A percentile compares a stretch with the other conserved stretches of the same genome.
Conservation (phyloP, 2,888 invertebrate species). For the Lepidonotus clava region DNA sequence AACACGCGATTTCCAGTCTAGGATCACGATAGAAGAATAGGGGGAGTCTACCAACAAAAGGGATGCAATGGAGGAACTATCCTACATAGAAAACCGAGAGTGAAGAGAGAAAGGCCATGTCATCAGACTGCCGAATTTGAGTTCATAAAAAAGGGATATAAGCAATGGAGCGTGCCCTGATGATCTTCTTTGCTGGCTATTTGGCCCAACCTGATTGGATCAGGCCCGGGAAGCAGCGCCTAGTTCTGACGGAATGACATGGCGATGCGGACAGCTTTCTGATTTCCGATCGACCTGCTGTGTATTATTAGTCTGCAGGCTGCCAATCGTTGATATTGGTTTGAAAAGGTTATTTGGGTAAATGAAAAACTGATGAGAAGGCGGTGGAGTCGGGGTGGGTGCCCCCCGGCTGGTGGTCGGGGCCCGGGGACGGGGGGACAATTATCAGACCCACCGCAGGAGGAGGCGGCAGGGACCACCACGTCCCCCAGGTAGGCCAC, state of each 20-base stretch:
- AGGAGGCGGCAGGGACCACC: neutral
- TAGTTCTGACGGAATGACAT: slow-evolving; percentile 8
- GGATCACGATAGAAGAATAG: too few species aligned
- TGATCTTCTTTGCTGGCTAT: slow-evolving; percentile 22
- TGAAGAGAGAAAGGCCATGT: neutral
- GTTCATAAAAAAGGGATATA: slow-evolving; percentile 23
- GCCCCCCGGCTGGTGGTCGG: neutral
- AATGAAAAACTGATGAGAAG: slow-evolving; percentile 18
- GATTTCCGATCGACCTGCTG: slow-evolving; percentile 43
- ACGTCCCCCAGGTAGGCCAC: neutral
- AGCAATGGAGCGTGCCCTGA: neutral
- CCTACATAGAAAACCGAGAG: neutral
- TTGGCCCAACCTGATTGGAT: slow-evolving; percentile 14
- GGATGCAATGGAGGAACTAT: neutral
- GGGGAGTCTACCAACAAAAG: too few species aligned
- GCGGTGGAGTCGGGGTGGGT: neutral
- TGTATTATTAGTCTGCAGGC: slow-evolving; percentile 25
- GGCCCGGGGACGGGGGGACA: slow-evolving; percentile 4
- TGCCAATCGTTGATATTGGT: slow-evolving; percentile 37
- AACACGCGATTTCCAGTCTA: too few species aligned
- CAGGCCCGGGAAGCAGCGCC: neutral
- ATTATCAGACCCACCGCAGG: neutral
- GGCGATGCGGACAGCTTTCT: slow-evolving; percentile 22
- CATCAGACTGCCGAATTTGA: neutral
- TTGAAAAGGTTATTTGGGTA: slow-evolving; percentile 41